Conservation (phyloP, 1,140 invertebrate species). For the Atta cephalotes region DNA sequence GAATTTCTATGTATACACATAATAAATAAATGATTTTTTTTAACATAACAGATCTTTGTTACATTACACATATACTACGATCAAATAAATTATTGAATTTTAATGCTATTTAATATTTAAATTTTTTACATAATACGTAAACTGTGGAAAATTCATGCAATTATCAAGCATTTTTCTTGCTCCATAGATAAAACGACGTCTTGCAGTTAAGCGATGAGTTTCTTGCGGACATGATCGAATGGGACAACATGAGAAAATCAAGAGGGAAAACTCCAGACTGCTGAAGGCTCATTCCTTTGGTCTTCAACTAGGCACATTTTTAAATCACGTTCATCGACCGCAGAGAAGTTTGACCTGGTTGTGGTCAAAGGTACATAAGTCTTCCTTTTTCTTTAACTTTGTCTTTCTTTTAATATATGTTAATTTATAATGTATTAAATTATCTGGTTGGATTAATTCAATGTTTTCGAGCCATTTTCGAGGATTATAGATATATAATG, state of each 20-base stretch:
- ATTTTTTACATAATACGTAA: neutral
- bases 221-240: conserved; percentile 63
- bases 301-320: conserved; percentile 37
- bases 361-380: conserved; percentile 37
- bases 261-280: conserved; percentile 32
- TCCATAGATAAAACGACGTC: conserved; percentile 56
- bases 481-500: neutral
- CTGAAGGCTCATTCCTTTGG: conserved; percentile 42
- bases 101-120: neutral
- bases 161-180: conserved; percentile 20
- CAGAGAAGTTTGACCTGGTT: conserved; percentile 62
- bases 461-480: neutral
- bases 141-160: neutral
- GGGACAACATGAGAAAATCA: conserved; percentile 43
- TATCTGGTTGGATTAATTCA: neutral
- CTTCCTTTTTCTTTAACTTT: neutral
- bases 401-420: neutral
- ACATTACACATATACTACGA: neutral
- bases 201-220: conserved; percentile 33
- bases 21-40: conserved; percentile 24
- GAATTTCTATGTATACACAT: neutral
- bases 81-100: neutral
- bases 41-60: conserved; percentile 13
- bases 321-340: conserved; percentile 65
- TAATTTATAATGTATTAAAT: conserved; percentile 28